These are phyloP conservation scores for Dicentrarchus labrax DNA, from an alignment of 2,113 vertebrate species.

Conservation along the genomic window DNA sequence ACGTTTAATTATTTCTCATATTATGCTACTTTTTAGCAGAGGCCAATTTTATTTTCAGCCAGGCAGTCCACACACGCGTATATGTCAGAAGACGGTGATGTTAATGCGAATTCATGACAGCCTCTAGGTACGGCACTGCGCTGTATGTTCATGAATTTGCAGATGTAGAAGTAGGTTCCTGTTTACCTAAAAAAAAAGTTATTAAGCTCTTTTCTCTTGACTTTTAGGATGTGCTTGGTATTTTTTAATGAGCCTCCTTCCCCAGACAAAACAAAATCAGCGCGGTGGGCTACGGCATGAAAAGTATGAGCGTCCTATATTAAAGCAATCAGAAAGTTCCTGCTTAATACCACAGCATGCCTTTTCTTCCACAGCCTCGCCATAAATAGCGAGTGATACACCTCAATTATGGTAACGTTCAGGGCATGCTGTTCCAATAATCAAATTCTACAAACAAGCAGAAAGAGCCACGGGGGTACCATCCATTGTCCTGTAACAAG, in stretches of 20 bases:
- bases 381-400: conserved; percentile 9
- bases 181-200: neutral
- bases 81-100: too few relatives aligned
- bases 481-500: conserved; percentile 46
- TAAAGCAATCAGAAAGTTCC: conserved; percentile 27
- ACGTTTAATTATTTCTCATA: too few relatives aligned
- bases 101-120: too few relatives aligned
- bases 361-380: conserved; percentile 10
- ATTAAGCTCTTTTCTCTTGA: neutral
- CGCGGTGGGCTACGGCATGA: neutral
- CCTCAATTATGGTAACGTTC: conserved; percentile 7
- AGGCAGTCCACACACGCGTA: too few relatives aligned
- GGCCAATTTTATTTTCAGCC: too few relatives aligned
- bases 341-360: conserved; percentile 24
- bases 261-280: conserved; percentile 14
- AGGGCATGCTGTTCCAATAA: conserved; percentile 23
- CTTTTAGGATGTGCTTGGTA: conserved; percentile 1
- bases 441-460: conserved; percentile 39
- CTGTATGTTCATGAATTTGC: neutral
- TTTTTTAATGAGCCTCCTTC: conserved; percentile 30
- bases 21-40: too few relatives aligned
- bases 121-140: too few relatives aligned
- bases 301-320: neutral
- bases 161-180: neutral
- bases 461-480: conserved; percentile 2